Base-by-base conservation (phyloP, 1,140 invertebrate genomes). In the Atta colombica region DNA sequence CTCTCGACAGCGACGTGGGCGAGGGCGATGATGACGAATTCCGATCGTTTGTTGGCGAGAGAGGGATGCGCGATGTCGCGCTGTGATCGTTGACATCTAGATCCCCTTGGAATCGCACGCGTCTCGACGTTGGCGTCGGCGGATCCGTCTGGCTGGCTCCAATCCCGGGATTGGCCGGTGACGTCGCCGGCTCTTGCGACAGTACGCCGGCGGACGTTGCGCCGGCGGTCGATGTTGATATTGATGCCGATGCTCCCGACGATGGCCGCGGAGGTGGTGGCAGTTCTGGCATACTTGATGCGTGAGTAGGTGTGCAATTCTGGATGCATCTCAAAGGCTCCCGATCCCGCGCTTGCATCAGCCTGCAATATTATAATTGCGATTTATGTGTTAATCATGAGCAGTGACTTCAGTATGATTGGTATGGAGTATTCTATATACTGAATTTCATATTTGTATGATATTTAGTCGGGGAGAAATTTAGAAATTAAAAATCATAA, bases 241-340 rank as follows among this genome's bases (percentile, higher is more conserved):
- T 89, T 31, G 93, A 91, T 5, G 87, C 85, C 12, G 91, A 90
- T 3, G 92, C 92, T 69, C 93, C 90, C 31, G 92, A 90, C 3
- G 92, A 90, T 16, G 94, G 92, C 8, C 92, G 92, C 12, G 92
- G 86, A 3, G 94, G 93, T 49, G 92, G 81, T 1, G 96, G 96
- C 39, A 97, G 91, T 93, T 97, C 97, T 25, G 97, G 97, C 96
- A 97, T 96, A 16, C 96, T 97, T n/a, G 96, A 96, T n/a, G 96
- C 96, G 85, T 96, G 96, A 7, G 93, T 94, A 7, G 96, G 94
- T 45, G 93, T 91, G 65, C 90, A 92, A 66, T 89, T 95, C 31
- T 93, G 94, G 63, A 94, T 89, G 87, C 94, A 95, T 25, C 94
- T 96, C 21, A 97, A 89, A 3, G 97, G 96, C 85, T 97, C 96